phyloP scores from a whole-genome alignment of 2,888 invertebrate genomes.

The Acheta domesticus region DNA sequence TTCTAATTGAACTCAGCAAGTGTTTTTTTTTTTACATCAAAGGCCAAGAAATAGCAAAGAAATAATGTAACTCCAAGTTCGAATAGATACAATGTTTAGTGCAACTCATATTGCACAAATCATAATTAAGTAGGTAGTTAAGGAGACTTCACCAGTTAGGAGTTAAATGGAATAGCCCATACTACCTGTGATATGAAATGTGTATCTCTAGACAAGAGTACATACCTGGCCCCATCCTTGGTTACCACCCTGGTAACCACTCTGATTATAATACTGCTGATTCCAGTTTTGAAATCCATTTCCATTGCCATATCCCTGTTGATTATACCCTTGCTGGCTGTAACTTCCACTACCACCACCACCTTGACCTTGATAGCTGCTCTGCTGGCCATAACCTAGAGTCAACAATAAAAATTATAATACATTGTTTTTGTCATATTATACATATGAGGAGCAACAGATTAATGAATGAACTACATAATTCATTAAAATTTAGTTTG shows the following conservation, averaged over 20 bases:
- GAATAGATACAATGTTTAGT: too few species aligned
- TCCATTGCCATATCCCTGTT: conserved; percentile 33
- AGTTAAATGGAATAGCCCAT: too few species aligned
- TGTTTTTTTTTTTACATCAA: too few species aligned
- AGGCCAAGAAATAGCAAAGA: too few species aligned
- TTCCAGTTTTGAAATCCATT: conserved; percentile 34
- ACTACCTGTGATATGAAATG: too few species aligned
- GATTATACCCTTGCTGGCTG: conserved; percentile 28
- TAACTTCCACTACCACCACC: conserved; percentile 31
- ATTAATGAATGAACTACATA: not conserved
- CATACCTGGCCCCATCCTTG: conserved; percentile 36
- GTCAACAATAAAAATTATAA: not conserved
- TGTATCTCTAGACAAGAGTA: not conserved
- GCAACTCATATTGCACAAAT: too few species aligned
- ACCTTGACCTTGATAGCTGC: conserved; percentile 29
- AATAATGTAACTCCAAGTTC: too few species aligned
- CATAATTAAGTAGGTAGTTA: too few species aligned
- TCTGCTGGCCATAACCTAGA: conserved; percentile 34
- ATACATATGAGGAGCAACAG: not conserved
- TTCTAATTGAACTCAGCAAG: too few species aligned
- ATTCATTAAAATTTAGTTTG: not conserved
- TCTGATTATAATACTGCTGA: conserved; percentile 34
- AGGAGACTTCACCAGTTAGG: too few species aligned
- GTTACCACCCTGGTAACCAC: conserved; percentile 21
- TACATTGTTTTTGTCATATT: not conserved